Conservation (phyloP, 2,113 vertebrate genomes). For the Heterotilapia buettikoferi region DNA sequence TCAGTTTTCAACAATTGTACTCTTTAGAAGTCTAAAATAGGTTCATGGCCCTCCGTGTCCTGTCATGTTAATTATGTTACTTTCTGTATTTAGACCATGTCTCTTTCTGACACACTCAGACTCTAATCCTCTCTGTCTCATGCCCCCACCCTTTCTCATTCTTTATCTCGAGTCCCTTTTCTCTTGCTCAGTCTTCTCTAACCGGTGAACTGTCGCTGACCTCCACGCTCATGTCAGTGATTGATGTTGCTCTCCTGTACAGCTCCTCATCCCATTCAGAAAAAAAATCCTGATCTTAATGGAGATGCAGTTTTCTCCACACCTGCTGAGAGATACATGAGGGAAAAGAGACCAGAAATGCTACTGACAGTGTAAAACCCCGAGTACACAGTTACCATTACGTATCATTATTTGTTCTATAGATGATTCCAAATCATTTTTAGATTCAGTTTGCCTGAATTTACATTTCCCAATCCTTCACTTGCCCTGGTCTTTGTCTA, state of each 20-base stretch:
- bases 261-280: conserved; percentile 33
- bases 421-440: background rate
- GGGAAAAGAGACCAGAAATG: background rate
- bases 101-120: background rate
- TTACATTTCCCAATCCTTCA: background rate
- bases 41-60: background rate
- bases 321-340: background rate
- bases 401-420: background rate
- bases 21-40: background rate
- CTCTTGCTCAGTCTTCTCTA: conserved; percentile 1
- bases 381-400: background rate
- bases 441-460: background rate
- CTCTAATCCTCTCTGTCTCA: background rate
- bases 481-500: background rate
- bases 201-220: conserved; percentile 51
- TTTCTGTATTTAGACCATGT: background rate
- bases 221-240: conserved; percentile 38
- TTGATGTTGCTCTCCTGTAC: conserved; percentile 31
- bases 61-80: background rate
- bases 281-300: background rate
- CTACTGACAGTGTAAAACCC: background rate
- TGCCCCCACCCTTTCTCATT: background rate
- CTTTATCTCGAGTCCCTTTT: background rate
- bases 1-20: background rate
- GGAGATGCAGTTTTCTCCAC: background rate